Evolutionary conservation across 2,888 invertebrate species (phyloP), one percentile per base, ranked within the genome.

Genomic region (Eupeodes luniger): DNA sequence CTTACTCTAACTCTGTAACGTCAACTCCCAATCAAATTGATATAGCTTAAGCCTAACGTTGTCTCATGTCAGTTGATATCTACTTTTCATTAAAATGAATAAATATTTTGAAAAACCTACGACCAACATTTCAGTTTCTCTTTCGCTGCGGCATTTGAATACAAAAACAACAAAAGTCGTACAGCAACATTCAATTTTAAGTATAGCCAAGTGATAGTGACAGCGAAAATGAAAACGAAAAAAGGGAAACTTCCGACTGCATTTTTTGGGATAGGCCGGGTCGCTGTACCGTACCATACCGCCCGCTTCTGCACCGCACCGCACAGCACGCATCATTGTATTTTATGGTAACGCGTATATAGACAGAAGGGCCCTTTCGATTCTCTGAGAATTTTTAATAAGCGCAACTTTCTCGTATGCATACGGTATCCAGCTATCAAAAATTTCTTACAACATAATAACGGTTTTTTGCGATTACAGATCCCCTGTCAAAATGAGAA

Each of bases 111-210:
- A 78, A 81, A 78, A 51, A 40, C 57, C 4, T 40, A 5, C 40
- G 9, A 40, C 40, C 40, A 53, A 5, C 36, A 66, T 53, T 49
- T 81, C 85, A 85, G 85, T 88, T 88, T 88, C 88, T 88, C 88
- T 88, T 88, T 88, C 88, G 69, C 78, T 78, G 78, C 51, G 72
- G 78, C 88, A 80, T 87, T 87, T 85, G 85, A 88, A 88, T 88
- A 88, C 75, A 81, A 81, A 81, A 81, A 81, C 84, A 55, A 77
- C 40, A 70, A 55, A 7, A n/a, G 36, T 11, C 55, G 10, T 16
- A 11, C 27, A 9, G 40, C 40, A 40, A 14, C 27, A 27, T 14
- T 59, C 14, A 5, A 34, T 34, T 34, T 14, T 27, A 74, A 36
- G 49, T 57, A 51, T 7, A 40, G 40, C 40, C 6, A 16, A 69